Evolutionary conservation across 2,888 invertebrate genomes (phyloP), one percentile per base, ranked within the genome.

Genomic region (Idaea aversata): DNA sequence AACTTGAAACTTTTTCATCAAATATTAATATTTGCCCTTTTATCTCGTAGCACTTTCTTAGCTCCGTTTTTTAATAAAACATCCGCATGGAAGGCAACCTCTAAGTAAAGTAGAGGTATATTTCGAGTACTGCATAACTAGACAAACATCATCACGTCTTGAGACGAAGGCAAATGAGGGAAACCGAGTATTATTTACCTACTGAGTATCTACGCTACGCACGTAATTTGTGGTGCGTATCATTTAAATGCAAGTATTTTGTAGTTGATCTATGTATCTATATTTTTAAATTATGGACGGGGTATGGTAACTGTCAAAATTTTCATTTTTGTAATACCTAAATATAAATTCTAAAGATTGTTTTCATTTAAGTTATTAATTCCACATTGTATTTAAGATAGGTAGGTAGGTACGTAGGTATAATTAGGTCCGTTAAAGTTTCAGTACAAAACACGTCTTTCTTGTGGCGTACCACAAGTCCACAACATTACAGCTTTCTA

Each of bases 1-100:
- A 47, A 47, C 47, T 47, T 47, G 13, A 47, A 47, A 47, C 47
- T 47, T 47, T 47, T 47, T 47, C 64, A 63, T 65, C 61, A 63
- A 61, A 65, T 65, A 61, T 63, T 62, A 58, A 61, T 59, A 6
- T 62, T 63, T 65, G 59, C 25, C 63, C 60, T 60, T 65, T 63
- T 65, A 63, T 60, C 34, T 13, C 47, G 47, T 47, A 25, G 60
- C 60, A 61, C 62, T 65, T 65, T 65, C 63, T 67, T 63, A 63
- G 60, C 65, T 65, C 62, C 57, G 63, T 65, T 65, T 65, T 64
- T 65, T 65, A 65, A 64, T 67, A 65, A 65, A 64, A 62, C 36
- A 57, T 62, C 61, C 15, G 61, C 62, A 63, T 57, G 36, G 15
- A 15, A 58, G 34, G 62, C 62, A 57, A 62, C 58, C 60, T 64